A percentile compares a stretch with the other conserved stretches of the same genome.
Evolutionary conservation across 2,797 vertebrate genomes (phyloP).

Genomic region (Gobio occitaniae): DNA sequence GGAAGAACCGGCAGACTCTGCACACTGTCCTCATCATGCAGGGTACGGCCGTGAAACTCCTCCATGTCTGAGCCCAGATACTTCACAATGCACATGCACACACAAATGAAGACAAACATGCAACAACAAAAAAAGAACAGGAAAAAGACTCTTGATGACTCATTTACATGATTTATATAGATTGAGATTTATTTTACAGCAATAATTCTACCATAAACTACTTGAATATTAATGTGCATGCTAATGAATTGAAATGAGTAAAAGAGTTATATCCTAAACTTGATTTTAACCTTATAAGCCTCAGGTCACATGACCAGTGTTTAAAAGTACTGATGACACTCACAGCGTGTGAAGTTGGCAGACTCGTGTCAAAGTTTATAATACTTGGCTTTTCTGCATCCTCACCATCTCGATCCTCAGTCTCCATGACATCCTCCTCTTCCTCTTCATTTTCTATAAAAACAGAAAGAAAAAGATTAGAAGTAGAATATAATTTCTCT

Average conservation of each 20-base stretch:
- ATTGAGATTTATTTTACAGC: not conserved
- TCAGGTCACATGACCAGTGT: slow-evolving; percentile 26
- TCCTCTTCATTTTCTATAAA: slow-evolving; percentile 87
- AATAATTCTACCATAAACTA: not conserved
- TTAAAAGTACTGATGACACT: slow-evolving; percentile 60
- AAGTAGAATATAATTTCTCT: not conserved
- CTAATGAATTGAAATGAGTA: not conserved
- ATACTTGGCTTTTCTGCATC: slow-evolving; percentile 86
- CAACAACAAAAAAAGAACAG: not conserved
- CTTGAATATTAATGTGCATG: not conserved
- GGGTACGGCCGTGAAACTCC: slow-evolving; percentile 94
- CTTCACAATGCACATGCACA: slow-evolving; percentile 68
- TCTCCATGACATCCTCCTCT: slow-evolving; percentile 93
- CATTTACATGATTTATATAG: not conserved
- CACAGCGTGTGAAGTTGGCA: slow-evolving; percentile 95
- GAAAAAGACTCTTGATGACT: not conserved
- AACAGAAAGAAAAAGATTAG: not conserved
- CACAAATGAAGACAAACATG: slow-evolving; percentile 10
- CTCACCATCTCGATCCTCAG: slow-evolving; percentile 90
- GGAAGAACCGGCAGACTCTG: slow-evolving; percentile 93
- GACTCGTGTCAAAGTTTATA: slow-evolving; percentile 97
- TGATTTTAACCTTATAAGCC: not conserved
- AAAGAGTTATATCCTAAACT: not conserved
- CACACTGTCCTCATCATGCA: slow-evolving; percentile 96
- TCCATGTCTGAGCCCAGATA: slow-evolving; percentile 98